A percentile compares a stretch with the other conserved stretches of the same genome.
Conservation (phyloP, 2,113 vertebrate genomes). For the Phyllopteryx taeniolatus region DNA sequence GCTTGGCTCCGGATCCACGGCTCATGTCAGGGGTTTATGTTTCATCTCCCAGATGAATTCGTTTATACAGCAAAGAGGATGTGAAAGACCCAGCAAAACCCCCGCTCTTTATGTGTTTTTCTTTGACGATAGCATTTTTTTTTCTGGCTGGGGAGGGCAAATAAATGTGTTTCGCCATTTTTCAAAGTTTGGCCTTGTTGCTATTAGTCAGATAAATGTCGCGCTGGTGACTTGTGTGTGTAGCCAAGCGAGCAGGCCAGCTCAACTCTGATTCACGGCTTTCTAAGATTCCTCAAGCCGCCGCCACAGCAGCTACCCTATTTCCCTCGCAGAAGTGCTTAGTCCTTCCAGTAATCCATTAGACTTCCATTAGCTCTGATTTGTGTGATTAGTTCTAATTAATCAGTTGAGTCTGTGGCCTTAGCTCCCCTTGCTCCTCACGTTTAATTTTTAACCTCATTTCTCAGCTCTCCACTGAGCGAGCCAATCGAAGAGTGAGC, state of each 20-base stretch:
- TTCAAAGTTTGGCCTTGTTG: constrained; percentile 49
- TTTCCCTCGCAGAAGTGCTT: constrained; percentile 37
- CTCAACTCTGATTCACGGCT: constrained; percentile 37
- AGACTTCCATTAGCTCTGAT: constrained; percentile 69
- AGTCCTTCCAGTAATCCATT: constrained; percentile 63
- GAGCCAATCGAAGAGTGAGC: constrained; percentile 47
- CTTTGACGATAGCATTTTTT: constrained; percentile 22
- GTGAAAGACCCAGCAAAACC: constrained; percentile 38
- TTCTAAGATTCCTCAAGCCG: constrained; percentile 10
- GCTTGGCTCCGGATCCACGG: constrained; percentile 36
- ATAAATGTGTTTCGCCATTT: constrained; percentile 39
- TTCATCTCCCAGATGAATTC: constrained; percentile 55
- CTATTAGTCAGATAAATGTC: constrained; percentile 51
- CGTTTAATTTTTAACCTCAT: constrained; percentile 65
- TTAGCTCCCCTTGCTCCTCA: constrained; percentile 54
- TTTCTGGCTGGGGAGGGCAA: neutral
- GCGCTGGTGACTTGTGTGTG: constrained; percentile 20
- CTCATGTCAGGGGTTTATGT: constrained; percentile 52
- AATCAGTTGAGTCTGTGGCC: constrained; percentile 65
- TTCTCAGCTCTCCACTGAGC: constrained; percentile 62
- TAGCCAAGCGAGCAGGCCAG: constrained; percentile 9
- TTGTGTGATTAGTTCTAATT: constrained; percentile 72
- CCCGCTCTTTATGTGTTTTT: constrained; percentile 49
- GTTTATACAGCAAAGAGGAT: constrained; percentile 42
- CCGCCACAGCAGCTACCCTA: constrained; percentile 3